These are phyloP conservation scores for Papilio dardanus DNA, from an alignment of 1,140 invertebrate species.

Conservation along the genomic window DNA sequence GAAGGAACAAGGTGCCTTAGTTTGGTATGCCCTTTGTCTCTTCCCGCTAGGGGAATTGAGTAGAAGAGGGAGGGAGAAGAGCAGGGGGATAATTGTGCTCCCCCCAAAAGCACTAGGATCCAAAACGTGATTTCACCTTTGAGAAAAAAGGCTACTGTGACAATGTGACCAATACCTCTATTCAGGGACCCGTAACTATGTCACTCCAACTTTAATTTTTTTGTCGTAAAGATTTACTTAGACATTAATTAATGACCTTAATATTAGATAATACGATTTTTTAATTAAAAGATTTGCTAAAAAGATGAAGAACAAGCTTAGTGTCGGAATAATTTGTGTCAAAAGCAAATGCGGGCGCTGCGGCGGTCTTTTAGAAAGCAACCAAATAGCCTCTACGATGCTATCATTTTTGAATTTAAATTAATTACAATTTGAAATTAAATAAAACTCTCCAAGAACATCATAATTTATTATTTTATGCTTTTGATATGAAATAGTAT, in stretches of 20 bases:
- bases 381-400: background rate
- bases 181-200: too few relatives aligned
- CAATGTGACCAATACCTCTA: too few relatives aligned
- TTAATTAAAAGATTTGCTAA: background rate
- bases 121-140: too few relatives aligned
- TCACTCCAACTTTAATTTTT: too few relatives aligned
- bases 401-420: constrained; percentile 3
- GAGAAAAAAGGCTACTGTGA: too few relatives aligned
- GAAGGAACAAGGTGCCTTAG: too few relatives aligned
- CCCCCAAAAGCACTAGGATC: too few relatives aligned
- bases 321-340: background rate
- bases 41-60: too few relatives aligned
- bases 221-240: background rate
- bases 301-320: background rate
- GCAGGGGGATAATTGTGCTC: too few relatives aligned
- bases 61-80: too few relatives aligned
- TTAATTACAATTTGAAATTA: background rate
- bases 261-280: background rate
- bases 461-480: background rate
- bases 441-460: background rate
- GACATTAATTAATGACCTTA: background rate
- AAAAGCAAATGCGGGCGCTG: background rate
- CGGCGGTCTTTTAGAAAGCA: constrained; percentile 4
- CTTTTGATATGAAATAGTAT: background rate
- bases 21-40: too few relatives aligned